Percentiles rank a stretch among this genome's conserved stretches.
Conservation (phyloP, 2,888 invertebrate genomes). For the Nymphalis c-album region DNA sequence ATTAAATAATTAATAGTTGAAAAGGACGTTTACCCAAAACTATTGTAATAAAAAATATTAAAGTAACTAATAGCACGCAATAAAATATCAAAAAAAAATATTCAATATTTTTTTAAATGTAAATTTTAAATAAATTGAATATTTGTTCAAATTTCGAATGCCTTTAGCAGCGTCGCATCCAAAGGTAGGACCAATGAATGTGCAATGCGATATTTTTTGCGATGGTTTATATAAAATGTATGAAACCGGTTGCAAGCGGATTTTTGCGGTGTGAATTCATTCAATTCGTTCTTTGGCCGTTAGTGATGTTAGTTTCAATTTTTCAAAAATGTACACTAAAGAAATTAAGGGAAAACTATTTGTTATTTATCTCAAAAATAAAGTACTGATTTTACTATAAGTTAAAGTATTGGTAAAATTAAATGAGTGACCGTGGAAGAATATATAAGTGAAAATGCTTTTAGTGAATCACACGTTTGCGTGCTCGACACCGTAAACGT, state of each 20-base stretch:
- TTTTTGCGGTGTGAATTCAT: constrained; percentile 11
- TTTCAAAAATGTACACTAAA: not conserved
- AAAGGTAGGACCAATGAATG: not conserved
- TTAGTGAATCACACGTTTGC: constrained; percentile 17
- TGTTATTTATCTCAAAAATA: no score
- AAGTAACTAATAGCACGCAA: no score
- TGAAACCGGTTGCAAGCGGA: constrained; percentile 1
- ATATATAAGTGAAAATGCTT: constrained; percentile 17
- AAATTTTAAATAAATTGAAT: no score
- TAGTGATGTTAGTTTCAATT: not conserved
- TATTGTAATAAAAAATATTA: no score
- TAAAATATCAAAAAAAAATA: no score
- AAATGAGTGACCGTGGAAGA: not conserved
- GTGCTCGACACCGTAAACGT: constrained; percentile 16
- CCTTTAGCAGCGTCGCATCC: not conserved
- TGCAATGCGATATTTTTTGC: not conserved
- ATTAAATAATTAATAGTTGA: no score
- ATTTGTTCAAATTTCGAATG: not conserved
- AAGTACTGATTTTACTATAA: no score
- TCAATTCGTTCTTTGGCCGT: not conserved
- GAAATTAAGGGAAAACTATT: no score
- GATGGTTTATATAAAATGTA: constrained; percentile 8
- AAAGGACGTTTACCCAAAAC: no score
- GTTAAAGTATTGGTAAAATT: not conserved
- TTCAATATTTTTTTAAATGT: no score